Evolutionary conservation across 37 sponge, comb jelly and placozoan genomes (phyloP).

Genomic region (Cliona cf. orientalis): DNA sequence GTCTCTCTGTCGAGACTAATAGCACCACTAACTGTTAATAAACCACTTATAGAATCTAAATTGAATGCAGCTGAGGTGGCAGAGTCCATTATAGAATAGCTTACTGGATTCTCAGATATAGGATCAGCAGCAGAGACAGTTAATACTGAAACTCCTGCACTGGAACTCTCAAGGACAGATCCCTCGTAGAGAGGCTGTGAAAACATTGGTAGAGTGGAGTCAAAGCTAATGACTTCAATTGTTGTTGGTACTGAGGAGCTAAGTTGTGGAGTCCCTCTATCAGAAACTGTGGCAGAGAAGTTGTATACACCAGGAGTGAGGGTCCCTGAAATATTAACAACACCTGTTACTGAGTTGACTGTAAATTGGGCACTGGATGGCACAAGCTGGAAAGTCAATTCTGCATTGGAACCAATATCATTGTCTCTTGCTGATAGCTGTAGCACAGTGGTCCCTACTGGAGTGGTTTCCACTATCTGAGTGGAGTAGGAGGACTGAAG

Average conservation of each 20-base stretch:
- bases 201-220: conserved; percentile 63
- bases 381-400: conserved; percentile 37
- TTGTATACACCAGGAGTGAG: conserved; percentile 44
- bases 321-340: conserved; percentile 4
- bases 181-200: conserved; percentile 29
- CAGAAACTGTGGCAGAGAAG: conserved; percentile 60
- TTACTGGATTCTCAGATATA: conserved; percentile 24
- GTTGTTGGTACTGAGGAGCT: conserved; percentile 23
- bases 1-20: conserved; percentile 46
- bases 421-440: conserved; percentile 34
- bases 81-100: conserved; percentile 10
- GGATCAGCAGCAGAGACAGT: conserved; percentile 58
- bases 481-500: conserved; percentile 7
- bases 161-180: conserved; percentile 33
- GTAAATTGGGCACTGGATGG: conserved; percentile 22
- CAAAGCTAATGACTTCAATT: conserved; percentile 44
- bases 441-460: conserved; percentile 13
- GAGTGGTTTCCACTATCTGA: conserved; percentile 28
- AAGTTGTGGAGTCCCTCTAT: conserved; percentile 65
- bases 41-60: conserved; percentile 41
- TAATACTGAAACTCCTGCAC: conserved; percentile 16
- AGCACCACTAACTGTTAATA: conserved; percentile 18
- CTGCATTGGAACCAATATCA: conserved; percentile 54
- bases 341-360: conserved; percentile 41
- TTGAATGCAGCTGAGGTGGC: not conserved